These are phyloP conservation scores for Spilosoma lubricipeda DNA, from an alignment of 2,888 invertebrate genomes.

Conservation along the genomic window DNA sequence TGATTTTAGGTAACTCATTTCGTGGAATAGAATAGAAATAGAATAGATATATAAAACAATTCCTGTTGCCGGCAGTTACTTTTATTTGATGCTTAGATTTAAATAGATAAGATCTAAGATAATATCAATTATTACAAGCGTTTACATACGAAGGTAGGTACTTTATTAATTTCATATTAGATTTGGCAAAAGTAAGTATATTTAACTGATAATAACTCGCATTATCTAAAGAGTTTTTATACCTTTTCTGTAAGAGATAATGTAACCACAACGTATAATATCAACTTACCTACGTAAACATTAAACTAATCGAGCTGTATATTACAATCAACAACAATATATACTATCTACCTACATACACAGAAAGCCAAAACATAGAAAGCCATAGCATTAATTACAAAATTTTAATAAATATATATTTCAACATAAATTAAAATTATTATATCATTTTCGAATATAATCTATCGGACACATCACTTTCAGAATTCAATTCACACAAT, in stretches of 20 bases:
- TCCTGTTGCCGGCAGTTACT: background rate
- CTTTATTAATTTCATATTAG: background rate
- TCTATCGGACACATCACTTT: background rate
- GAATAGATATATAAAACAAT: too few species aligned
- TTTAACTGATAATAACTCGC: too few species aligned
- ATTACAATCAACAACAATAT: background rate
- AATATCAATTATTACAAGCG: too few species aligned
- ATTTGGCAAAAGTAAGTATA: background rate
- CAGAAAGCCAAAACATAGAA: background rate
- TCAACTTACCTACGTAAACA: background rate
- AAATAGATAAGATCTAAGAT: background rate
- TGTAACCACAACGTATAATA: background rate
- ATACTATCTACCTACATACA: background rate
- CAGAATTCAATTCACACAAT: background rate
- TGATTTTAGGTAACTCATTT: too few species aligned
- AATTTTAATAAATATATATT: too few species aligned
- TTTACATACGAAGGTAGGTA: background rate
- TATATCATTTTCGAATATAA: background rate
- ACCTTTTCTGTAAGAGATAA: background rate
- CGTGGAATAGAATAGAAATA: too few species aligned
- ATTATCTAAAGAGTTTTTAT: background rate
- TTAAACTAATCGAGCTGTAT: background rate
- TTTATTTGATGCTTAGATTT: background rate
- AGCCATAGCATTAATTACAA: background rate
- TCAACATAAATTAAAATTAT: background rate